phyloP scores from a whole-genome alignment of 1,140 invertebrate genomes.

The Nebria ingens region DNA sequence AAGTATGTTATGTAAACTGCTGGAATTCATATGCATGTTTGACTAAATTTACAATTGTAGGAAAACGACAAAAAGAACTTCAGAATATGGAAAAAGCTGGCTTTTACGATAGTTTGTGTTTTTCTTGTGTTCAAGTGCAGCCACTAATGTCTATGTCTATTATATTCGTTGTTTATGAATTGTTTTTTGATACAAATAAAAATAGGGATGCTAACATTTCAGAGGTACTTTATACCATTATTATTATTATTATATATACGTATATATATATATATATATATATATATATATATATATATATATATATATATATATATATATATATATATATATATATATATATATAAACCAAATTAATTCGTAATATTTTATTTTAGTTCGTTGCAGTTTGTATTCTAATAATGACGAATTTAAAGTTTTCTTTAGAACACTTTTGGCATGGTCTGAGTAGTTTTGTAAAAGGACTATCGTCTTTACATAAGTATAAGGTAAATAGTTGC shows the following conservation, averaged over 20 bases:
- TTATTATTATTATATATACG: no score
- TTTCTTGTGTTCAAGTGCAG: conserved; percentile 23
- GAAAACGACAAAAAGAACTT: conserved; percentile 19
- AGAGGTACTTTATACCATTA: not conserved
- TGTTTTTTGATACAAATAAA: no score
- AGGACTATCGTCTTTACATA: conserved; percentile 23
- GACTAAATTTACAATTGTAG: conserved; percentile 13
- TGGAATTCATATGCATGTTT: not conserved
- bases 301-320: no score
- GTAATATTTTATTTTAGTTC: conserved; percentile 18
- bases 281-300: no score
- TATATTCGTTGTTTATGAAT: conserved; percentile 12
- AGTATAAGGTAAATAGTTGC: conserved; percentile 20
- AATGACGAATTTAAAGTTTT: conserved; percentile 23
- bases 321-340: no score
- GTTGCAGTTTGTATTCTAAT: conserved; percentile 23
- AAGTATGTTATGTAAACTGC: not conserved
- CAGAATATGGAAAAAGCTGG: conserved; percentile 21
- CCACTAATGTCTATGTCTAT: conserved; percentile 20
- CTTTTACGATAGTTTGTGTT: conserved; percentile 22
- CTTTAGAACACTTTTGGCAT: conserved; percentile 22
- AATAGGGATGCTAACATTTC: conserved; percentile 11
- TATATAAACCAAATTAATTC: not conserved
- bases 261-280: no score
- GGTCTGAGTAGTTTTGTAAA: conserved; percentile 23